Evolutionary conservation across 2,888 invertebrate species (phyloP).

Genomic region (Esperia sulphurella): DNA sequence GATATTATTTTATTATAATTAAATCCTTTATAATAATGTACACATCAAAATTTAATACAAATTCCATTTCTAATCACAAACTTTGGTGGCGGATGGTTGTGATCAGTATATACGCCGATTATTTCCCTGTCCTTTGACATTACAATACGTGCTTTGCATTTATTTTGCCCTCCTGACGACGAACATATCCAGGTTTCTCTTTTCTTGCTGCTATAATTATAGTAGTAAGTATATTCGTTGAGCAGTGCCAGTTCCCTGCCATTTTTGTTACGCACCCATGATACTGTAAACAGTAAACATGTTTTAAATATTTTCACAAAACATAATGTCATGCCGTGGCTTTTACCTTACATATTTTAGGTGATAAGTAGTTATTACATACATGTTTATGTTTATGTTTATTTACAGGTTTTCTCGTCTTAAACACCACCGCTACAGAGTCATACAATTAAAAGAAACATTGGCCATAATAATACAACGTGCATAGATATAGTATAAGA

Average conservation of each 20-base stretch:
- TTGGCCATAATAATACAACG: too few species aligned
- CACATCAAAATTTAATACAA: not conserved
- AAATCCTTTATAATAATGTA: too few species aligned
- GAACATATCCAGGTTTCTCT: not conserved
- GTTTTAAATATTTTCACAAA: not conserved
- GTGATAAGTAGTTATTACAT: too few species aligned
- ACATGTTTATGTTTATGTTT: too few species aligned
- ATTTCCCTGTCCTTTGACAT: not conserved
- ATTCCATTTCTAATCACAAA: not conserved
- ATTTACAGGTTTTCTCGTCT: too few species aligned
- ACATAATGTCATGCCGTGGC: too few species aligned
- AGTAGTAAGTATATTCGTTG: slow-evolving; percentile 5
- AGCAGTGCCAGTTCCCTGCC: slow-evolving; percentile 3
- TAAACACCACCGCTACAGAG: too few species aligned
- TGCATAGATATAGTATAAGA: too few species aligned
- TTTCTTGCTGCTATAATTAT: not conserved
- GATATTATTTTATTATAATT: too few species aligned
- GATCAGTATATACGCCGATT: not conserved
- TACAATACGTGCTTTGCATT: slow-evolving; percentile 4
- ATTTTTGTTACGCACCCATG: slow-evolving; percentile 1
- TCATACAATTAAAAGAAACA: too few species aligned
- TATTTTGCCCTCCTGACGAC: not conserved
- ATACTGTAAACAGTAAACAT: slow-evolving; percentile 3
- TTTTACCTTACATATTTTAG: too few species aligned
- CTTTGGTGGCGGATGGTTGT: not conserved